A percentile compares a stretch with the other conserved stretches of the same genome.
Evolutionary conservation across 2,888 invertebrate genomes (phyloP).

Genomic region (Gymnocheta viridis): DNA sequence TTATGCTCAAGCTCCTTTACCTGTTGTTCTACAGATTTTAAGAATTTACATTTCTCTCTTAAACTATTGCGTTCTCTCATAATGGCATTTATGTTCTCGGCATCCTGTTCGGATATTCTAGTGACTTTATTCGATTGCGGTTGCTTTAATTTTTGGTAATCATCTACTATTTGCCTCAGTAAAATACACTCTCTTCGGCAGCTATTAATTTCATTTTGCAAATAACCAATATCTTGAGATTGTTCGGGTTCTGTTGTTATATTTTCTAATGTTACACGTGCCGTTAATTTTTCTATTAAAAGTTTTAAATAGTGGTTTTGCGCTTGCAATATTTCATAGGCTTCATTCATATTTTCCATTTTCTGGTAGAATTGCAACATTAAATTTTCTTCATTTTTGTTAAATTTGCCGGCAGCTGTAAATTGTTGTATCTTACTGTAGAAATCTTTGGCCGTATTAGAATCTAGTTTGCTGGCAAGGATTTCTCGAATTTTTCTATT

Average conservation of each 20-base stretch:
- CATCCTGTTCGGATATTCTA: slow-evolving; percentile 71
- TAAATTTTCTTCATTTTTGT: slow-evolving; percentile 74
- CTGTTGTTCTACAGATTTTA: slow-evolving; percentile 70
- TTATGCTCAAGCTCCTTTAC: slow-evolving; percentile 70
- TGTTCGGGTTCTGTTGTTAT: slow-evolving; percentile 74
- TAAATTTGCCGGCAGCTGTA: slow-evolving; percentile 73
- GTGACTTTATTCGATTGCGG: slow-evolving; percentile 2
- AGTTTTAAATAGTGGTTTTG: slow-evolving; percentile 76
- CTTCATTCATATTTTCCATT: slow-evolving; percentile 76
- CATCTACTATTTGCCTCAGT: slow-evolving; percentile 75
- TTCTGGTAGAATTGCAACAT: slow-evolving; percentile 73
- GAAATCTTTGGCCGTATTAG: slow-evolving; percentile 72
- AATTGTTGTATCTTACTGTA: slow-evolving; percentile 75
- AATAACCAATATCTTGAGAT: slow-evolving; percentile 74
- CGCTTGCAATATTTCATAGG: slow-evolving; percentile 75
- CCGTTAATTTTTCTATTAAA: slow-evolving; percentile 76
- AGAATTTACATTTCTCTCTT: slow-evolving; percentile 72
- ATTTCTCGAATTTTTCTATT: slow-evolving; percentile 74
- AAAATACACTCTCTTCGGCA: slow-evolving; percentile 75
- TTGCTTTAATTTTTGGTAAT: slow-evolving; percentile 64
- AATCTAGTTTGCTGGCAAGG: slow-evolving; percentile 73
- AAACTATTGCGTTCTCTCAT: slow-evolving; percentile 76
- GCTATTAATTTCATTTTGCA: slow-evolving; percentile 75
- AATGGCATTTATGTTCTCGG: slow-evolving; percentile 73
- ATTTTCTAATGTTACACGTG: slow-evolving; percentile 70